These are phyloP conservation scores for Isaurus tuberculatus DNA, from an alignment of 92 coral and sea anemone species.

Conservation along the genomic window DNA sequence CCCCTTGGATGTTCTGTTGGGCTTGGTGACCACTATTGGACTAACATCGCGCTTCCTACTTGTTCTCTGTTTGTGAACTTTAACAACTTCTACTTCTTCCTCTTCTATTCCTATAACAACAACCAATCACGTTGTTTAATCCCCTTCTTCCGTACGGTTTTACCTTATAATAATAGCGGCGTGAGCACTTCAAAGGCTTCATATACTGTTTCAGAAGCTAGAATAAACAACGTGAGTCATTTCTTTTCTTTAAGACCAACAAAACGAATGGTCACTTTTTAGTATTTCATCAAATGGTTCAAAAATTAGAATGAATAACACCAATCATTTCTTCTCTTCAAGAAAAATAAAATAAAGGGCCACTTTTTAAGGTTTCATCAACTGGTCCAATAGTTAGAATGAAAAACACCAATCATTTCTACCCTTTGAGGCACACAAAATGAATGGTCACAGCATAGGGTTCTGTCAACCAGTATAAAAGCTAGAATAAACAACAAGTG, in stretches of 20 bases:
- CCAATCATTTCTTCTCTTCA: not conserved
- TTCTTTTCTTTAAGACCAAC: not conserved
- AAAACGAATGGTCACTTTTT: not conserved
- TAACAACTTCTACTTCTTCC: constrained; percentile 49
- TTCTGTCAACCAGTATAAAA: not conserved
- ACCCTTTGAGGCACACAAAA: too few relatives aligned
- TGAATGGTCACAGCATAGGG: not conserved
- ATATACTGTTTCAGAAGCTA: not conserved
- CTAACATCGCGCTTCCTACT: constrained; percentile 73
- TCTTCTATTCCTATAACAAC: constrained; percentile 46
- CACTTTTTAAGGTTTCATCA: not conserved
- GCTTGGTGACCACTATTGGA: constrained; percentile 63
- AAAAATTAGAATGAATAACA: not conserved
- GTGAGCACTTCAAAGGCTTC: not conserved
- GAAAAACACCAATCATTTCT: not conserved
- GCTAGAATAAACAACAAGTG: too few relatives aligned
- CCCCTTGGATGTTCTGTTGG: constrained; percentile 68
- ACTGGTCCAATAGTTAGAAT: not conserved
- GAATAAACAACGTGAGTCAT: not conserved
- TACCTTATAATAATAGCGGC: not conserved
- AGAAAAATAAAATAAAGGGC: not conserved
- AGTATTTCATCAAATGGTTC: not conserved
- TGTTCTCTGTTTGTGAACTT: constrained; percentile 65
- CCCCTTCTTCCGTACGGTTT: not conserved
- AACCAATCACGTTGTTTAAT: not conserved